A percentile compares a stretch with the other conserved stretches of the same genome.
phyloP scores from a whole-genome alignment of 2,888 invertebrate species.

The Scaptomyza reducta region DNA sequence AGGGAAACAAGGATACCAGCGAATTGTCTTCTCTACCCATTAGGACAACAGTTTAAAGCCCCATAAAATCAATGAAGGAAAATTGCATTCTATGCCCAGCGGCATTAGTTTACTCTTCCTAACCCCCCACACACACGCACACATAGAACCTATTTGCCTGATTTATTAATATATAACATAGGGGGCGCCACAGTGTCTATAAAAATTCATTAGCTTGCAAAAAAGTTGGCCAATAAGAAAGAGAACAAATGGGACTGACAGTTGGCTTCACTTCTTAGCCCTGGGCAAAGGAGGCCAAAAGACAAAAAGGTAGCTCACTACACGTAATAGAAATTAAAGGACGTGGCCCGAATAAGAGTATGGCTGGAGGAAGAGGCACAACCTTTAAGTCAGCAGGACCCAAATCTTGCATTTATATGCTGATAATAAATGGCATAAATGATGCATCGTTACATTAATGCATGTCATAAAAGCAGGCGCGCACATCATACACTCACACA shows the following conservation, averaged over 20 bases:
- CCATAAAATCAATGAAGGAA: conserved; percentile 45
- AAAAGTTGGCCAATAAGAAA: conserved; percentile 51
- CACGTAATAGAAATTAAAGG: conserved; percentile 50
- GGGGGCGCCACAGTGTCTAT: conserved; percentile 43
- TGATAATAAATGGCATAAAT: conserved; percentile 80
- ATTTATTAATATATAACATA: conserved; percentile 41
- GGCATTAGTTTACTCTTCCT: conserved; percentile 27
- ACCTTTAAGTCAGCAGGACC: conserved; percentile 49
- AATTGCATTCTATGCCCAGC: conserved; percentile 32
- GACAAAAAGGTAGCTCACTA: conserved; percentile 43
- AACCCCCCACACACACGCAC: neutral
- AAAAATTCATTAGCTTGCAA: conserved; percentile 74
- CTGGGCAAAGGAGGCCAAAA: conserved; percentile 9
- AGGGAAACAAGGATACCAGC: conserved; percentile 3
- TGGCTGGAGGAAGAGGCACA: conserved; percentile 6
- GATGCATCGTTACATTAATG: conserved; percentile 79
- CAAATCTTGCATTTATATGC: conserved; percentile 74
- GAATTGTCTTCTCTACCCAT: conserved; percentile 6
- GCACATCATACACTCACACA: conserved; percentile 6
- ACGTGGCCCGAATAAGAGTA: neutral
- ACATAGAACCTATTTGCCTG: conserved; percentile 14
- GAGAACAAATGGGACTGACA: neutral
- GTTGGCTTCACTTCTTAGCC: neutral
- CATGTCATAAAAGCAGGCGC: conserved; percentile 63
- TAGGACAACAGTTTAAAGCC: conserved; percentile 52